Percentiles rank a stretch among this genome's conserved stretches.
Evolutionary conservation across 2,888 invertebrate genomes (phyloP).

Genomic region (Brachyptera putata): DNA sequence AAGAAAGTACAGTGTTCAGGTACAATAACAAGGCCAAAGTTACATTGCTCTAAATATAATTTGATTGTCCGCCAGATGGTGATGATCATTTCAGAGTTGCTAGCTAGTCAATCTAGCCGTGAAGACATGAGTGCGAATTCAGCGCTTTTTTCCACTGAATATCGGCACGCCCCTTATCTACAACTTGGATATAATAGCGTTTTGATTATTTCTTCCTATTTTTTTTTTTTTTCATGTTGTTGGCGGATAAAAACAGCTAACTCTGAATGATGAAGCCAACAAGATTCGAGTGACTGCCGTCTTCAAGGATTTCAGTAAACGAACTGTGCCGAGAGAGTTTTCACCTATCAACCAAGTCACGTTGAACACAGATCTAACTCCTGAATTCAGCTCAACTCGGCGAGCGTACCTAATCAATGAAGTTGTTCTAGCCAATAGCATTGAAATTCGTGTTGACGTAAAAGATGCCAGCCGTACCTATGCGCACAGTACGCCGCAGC

Average conservation of each 20-base stretch:
- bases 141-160: no score
- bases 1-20: no score
- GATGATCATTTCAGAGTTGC: no score
- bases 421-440: not conserved
- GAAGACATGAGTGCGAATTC: no score
- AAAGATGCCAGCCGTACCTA: not conserved
- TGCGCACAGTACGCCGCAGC: not conserved
- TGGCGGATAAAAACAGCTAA: not conserved
- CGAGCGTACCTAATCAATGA: constrained; percentile 9
- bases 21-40: no score
- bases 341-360: not conserved
- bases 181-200: no score
- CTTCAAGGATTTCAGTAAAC: constrained; percentile 1
- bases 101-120: no score
- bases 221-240: no score
- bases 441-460: constrained; percentile 1
- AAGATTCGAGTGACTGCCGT: not conserved
- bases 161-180: no score
- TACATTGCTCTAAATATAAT: no score
- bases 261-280: not conserved
- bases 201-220: no score
- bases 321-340: not conserved
- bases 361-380: not conserved
- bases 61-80: no score
- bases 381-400: not conserved